Conservation (phyloP, 2,888 invertebrate genomes). For the Troglohyphantes excavatus region DNA sequence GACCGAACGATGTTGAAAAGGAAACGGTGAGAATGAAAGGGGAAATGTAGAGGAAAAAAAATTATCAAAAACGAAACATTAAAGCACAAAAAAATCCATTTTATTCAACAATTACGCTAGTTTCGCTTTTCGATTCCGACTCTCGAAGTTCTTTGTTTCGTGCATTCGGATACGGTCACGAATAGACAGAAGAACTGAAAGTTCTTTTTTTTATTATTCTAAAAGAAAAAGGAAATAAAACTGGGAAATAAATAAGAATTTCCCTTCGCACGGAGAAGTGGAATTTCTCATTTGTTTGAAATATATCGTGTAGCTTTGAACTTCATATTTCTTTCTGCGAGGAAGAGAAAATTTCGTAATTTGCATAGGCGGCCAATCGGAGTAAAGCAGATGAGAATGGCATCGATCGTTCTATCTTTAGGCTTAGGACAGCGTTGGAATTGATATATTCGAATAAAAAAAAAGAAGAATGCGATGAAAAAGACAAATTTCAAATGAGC, state of each 20-base stretch:
- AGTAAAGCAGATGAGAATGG: neutral
- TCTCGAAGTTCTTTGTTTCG: constrained; percentile 36
- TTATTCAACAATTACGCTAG: constrained; percentile 61
- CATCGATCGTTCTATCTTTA: neutral
- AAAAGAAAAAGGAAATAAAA: constrained; percentile 23
- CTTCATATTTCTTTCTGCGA: constrained; percentile 36
- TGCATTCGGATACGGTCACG: constrained; percentile 40
- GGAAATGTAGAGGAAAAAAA: neutral
- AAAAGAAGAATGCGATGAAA: no score
- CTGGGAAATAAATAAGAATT: constrained; percentile 32
- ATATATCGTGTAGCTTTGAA: constrained; percentile 49
- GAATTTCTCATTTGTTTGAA: constrained; percentile 42
- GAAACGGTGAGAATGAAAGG: constrained; percentile 8
- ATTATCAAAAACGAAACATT: neutral
- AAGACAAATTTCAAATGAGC: neutral
- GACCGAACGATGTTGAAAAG: constrained; percentile 21
- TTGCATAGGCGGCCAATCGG: constrained; percentile 62
- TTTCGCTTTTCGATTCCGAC: constrained; percentile 42
- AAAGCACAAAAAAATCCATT: constrained; percentile 41
- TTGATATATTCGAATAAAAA: neutral
- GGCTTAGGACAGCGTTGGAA: neutral
- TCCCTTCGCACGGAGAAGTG: constrained; percentile 44
- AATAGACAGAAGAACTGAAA: neutral
- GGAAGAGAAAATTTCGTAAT: constrained; percentile 40
- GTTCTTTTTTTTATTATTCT: neutral